A percentile compares a stretch with the other conserved stretches of the same genome.
These are phyloP conservation scores for Scotopteryx bipunctaria DNA, from an alignment of 2,888 invertebrate species.

Conservation along the genomic window DNA sequence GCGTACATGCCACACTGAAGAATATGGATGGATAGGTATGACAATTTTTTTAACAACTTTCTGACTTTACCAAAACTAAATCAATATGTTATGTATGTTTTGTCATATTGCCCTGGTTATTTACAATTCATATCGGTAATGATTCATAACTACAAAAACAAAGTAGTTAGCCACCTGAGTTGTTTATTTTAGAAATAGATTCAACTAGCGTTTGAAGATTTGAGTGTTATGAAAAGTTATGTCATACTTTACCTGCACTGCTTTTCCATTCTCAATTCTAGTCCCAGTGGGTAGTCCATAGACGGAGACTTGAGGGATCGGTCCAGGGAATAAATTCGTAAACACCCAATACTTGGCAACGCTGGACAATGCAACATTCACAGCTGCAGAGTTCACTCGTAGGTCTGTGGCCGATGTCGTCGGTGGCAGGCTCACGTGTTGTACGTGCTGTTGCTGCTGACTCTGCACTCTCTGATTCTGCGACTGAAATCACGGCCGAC, in stretches of 20 bases:
- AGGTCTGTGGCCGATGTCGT: constrained; percentile 85
- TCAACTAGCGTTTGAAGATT: neutral
- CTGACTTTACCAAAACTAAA: no score
- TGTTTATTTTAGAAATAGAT: neutral
- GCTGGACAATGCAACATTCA: constrained; percentile 88
- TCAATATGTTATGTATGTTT: no score
- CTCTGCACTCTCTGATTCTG: constrained; percentile 70
- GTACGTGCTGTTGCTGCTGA: constrained; percentile 68
- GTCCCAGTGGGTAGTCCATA: constrained; percentile 86
- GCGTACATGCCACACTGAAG: no score
- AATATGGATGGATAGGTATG: no score
- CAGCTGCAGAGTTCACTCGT: constrained; percentile 85
- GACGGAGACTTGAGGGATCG: constrained; percentile 89
- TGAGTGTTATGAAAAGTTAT: neutral
- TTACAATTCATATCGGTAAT: no score
- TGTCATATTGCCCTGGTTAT: no score
- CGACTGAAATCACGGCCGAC: constrained; percentile 59
- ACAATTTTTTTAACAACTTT: no score
- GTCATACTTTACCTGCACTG: constrained; percentile 77
- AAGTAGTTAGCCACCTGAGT: no score
- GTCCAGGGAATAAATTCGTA: constrained; percentile 90
- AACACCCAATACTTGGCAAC: constrained; percentile 93
- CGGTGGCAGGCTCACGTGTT: constrained; percentile 70
- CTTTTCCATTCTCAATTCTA: constrained; percentile 85
- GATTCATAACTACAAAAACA: no score